Base-by-base conservation (phyloP, 2,888 invertebrate genomes). In the Allygus modestus region DNA sequence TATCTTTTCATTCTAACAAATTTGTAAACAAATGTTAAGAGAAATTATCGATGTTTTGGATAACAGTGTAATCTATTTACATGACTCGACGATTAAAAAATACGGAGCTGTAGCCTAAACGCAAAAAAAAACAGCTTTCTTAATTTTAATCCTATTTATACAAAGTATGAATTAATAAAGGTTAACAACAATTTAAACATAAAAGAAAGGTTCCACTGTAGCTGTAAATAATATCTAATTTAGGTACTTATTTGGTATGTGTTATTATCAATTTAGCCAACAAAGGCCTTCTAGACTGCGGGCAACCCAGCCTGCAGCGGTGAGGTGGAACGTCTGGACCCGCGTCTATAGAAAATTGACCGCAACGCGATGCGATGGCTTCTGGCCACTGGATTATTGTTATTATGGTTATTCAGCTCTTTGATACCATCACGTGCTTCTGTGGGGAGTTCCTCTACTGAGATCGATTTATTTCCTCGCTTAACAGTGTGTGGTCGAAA, bases 341-440 rank as follows among this genome's bases (percentile, higher is more conserved):
- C 5, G 37, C 4, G n/a, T 4, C 20, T 23, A 12, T n/a, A 17
- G 58, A 23, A 23, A 23, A 58, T 26, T 58, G 58, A 58, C 58
- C 58, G 26, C 58, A 58, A 26, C 58, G n/a, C n/a, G n/a, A n/a
- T n/a, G n/a, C n/a, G n/a, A n/a, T n/a, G 17, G 58, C 58, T 58
- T 23, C 58, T 58, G 58, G 9, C 23, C 23, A 12, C 58, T 58
- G 5, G 58, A 58, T 58, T 58, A 26, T 23, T 54, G 20, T 54
- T 23, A 54, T 54, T 54, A 23, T 54, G 20, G 54, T 23, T 54
- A 54, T 54, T 54, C 11, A 23, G 54, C 23, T 23, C 20, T 54
- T 46, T 5, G 54, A 54, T 54, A 23, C 20, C 5, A 54, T 54
- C 54, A 54, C 54, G 15, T 17, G 1, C 4, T 2, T 54, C 54